Percentiles rank a stretch among this genome's conserved stretches.
phyloP scores from a whole-genome alignment of 2,113 vertebrate genomes.

The Paraplagusia blochii region DNA sequence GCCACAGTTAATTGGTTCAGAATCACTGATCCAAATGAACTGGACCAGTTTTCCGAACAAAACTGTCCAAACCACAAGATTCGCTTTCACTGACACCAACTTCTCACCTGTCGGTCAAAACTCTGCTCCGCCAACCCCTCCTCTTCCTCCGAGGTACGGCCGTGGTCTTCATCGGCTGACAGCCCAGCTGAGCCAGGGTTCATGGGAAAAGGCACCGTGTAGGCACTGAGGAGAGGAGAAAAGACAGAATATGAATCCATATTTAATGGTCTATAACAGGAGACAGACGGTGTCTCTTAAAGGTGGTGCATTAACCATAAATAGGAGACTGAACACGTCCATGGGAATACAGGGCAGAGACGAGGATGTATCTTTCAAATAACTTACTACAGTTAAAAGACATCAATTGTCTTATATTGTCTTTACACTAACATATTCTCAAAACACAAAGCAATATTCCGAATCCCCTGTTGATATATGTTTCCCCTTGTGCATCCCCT shows the following conservation, averaged over 20 bases:
- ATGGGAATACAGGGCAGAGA: constrained; percentile 6
- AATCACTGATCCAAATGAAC: constrained; percentile 1
- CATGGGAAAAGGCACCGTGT: constrained; percentile 92
- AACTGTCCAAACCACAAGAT: neutral
- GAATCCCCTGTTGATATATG: constrained; percentile 17
- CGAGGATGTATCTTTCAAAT: constrained; percentile 1
- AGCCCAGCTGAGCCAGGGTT: constrained; percentile 72
- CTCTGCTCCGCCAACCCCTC: constrained; percentile 77
- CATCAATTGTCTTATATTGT: neutral
- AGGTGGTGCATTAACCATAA: neutral
- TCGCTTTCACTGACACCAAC: neutral
- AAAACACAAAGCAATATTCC: constrained; percentile 30
- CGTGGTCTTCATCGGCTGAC: constrained; percentile 85
- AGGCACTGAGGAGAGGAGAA: constrained; percentile 78
- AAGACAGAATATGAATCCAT: constrained; percentile 10
- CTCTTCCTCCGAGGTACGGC: constrained; percentile 90
- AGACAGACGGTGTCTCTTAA: neutral
- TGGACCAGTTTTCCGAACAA: neutral
- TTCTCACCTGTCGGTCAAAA: constrained; percentile 81
- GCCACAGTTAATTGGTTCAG: no score
- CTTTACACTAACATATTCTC: constrained; percentile 9
- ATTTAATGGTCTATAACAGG: neutral
- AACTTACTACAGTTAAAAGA: constrained; percentile 20
- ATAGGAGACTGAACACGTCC: neutral
- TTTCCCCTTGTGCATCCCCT: constrained; percentile 40